Evolutionary conservation across 1,140 invertebrate species (phyloP).

Genomic region (Chrysomallon squamiferum): DNA sequence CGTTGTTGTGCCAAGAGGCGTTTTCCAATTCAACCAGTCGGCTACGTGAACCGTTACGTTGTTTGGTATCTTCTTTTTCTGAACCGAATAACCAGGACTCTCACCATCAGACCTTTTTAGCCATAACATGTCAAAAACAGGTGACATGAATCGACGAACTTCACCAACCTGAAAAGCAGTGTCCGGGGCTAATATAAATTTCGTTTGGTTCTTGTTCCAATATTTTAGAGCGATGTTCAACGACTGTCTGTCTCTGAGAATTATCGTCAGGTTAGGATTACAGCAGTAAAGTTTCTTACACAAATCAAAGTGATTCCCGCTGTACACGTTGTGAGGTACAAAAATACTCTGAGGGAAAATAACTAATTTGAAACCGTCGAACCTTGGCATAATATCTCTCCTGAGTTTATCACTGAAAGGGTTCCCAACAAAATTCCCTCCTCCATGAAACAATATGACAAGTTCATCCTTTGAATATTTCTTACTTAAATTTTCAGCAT

Average conservation of each 20-base stretch:
- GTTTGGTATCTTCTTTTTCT: constrained; percentile 1
- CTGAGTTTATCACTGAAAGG: not conserved
- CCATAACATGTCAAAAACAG: constrained; percentile 24
- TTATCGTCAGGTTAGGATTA: constrained; percentile 6
- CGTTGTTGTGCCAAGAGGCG: not conserved
- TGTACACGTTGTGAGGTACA: not conserved
- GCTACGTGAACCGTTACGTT: constrained; percentile 5
- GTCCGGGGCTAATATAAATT: constrained; percentile 22
- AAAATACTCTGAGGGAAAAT: constrained; percentile 29
- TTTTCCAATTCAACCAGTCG: constrained; percentile 14
- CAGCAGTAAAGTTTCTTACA: not conserved
- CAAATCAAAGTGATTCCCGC: not conserved
- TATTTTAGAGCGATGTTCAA: constrained; percentile 12
- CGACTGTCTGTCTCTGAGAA: constrained; percentile 29
- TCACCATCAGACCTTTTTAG: constrained; percentile 13
- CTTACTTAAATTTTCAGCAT: not conserved
- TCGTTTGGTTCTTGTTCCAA: constrained; percentile 9
- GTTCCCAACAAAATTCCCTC: constrained; percentile 31
- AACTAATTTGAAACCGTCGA: constrained; percentile 11
- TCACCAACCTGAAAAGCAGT: constrained; percentile 24
- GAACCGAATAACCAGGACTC: constrained; percentile 5
- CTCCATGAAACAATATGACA: constrained; percentile 12
- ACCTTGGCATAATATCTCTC: constrained; percentile 6
- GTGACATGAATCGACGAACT: constrained; percentile 10
- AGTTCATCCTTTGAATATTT: not conserved